phyloP scores from a whole-genome alignment of 2,113 vertebrate genomes.

The Oxygymnocypris stewartii region DNA sequence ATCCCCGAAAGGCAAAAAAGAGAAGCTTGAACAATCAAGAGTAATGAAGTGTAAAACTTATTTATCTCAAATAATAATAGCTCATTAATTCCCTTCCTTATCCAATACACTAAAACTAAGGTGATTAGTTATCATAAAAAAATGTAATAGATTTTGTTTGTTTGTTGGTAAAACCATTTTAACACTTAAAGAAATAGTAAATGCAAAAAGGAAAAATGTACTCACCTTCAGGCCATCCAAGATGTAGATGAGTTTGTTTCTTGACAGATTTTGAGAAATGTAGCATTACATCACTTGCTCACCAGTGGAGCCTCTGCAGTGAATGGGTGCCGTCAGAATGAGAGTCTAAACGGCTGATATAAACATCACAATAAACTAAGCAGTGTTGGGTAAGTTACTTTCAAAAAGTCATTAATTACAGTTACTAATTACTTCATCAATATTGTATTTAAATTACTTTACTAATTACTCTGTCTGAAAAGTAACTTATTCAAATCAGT shows the following conservation, averaged over 20 bases:
- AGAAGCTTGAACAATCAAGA: slow-evolving; percentile 9
- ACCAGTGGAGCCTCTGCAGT: neutral
- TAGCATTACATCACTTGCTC: neutral
- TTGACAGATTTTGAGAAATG: neutral
- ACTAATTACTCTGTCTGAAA: too few relatives aligned
- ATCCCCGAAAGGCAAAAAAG: slow-evolving; percentile 7
- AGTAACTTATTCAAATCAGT: too few relatives aligned
- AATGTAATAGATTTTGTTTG: too few relatives aligned
- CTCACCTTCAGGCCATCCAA: neutral
- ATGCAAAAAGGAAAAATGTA: neutral
- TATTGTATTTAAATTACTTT: too few relatives aligned
- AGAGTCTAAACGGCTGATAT: neutral
- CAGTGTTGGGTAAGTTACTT: too few relatives aligned
- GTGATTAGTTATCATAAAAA: neutral
- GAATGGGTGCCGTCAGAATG: too few relatives aligned
- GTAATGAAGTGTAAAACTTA: slow-evolving; percentile 20
- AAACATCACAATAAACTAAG: neutral
- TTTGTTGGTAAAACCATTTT: neutral
- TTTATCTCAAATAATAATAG: neutral
- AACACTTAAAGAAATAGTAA: neutral
- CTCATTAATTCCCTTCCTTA: neutral
- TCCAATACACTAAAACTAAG: neutral
- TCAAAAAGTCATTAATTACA: too few relatives aligned
- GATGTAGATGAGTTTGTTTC: too few relatives aligned
- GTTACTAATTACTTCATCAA: too few relatives aligned